Conservation (phyloP, 2,797 vertebrate genomes). For the Synanceia verrucosa region DNA sequence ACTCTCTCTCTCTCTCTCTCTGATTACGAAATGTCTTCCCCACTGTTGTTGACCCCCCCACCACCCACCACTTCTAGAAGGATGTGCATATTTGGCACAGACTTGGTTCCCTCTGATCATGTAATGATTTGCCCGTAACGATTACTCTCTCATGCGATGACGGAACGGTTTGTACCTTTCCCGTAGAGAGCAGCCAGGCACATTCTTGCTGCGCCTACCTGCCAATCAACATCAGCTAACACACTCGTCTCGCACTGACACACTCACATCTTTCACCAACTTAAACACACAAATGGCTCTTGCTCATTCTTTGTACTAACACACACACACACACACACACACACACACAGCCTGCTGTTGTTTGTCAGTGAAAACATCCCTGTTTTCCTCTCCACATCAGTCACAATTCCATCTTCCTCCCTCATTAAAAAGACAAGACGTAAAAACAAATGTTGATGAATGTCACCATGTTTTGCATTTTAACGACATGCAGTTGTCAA, state of each 20-base stretch:
- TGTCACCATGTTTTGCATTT: conserved; percentile 4
- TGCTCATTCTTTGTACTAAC: neutral
- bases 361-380: conserved; percentile 34
- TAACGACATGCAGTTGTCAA: neutral
- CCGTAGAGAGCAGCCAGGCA: conserved; percentile 46
- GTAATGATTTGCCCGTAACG: conserved; percentile 74
- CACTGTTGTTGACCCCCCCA: conserved; percentile 9
- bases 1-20: too few relatives aligned
- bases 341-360: conserved; percentile 14
- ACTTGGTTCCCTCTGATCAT: conserved; percentile 49
- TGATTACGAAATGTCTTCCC: conserved; percentile 15
- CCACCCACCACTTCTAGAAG: neutral
- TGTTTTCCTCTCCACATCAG: conserved; percentile 8
- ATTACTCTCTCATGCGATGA: conserved; percentile 64
- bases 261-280: conserved; percentile 31
- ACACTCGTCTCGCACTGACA: conserved; percentile 26
- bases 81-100: conserved; percentile 53
- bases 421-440: conserved; percentile 2
- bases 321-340: conserved; percentile 16
- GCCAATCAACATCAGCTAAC: conserved; percentile 60
- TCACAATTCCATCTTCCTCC: conserved; percentile 38
- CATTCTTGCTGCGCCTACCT: conserved; percentile 68
- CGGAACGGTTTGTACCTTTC: conserved; percentile 60
- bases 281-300: conserved; percentile 19
- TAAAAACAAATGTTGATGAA: neutral